These are phyloP conservation scores for Eupeodes latifasciatus DNA, from an alignment of 2,888 invertebrate genomes.

Conservation along the genomic window DNA sequence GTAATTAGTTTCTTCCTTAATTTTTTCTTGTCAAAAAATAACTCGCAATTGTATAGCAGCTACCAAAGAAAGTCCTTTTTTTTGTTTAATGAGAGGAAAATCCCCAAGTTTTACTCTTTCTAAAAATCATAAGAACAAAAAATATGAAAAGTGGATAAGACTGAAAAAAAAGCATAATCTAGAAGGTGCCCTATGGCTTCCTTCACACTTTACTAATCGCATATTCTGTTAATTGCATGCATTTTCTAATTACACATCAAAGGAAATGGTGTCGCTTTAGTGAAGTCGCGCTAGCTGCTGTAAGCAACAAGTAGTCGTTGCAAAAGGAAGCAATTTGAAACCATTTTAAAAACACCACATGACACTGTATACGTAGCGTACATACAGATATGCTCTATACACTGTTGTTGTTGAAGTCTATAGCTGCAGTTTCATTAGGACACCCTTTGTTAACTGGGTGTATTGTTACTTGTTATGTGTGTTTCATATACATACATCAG, in stretches of 20 bases:
- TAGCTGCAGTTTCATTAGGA: not conserved
- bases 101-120: not conserved
- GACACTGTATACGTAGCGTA: not conserved
- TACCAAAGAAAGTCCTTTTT: not conserved
- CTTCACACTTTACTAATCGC: conserved; percentile 63
- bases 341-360: conserved; percentile 58
- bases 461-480: not conserved
- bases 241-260: conserved; percentile 73
- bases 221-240: conserved; percentile 65
- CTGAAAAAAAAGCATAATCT: not conserved
- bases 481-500: not conserved
- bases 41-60: not conserved
- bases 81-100: not conserved
- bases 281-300: conserved; percentile 19
- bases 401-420: not conserved
- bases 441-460: not conserved
- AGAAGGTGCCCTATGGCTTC: conserved; percentile 32
- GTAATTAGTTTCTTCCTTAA: not conserved
- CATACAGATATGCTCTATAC: not conserved
- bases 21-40: not conserved
- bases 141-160: not conserved
- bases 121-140: not conserved
- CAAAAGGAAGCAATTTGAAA: conserved; percentile 67
- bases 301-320: conserved; percentile 60
- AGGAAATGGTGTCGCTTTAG: conserved; percentile 58